Percentiles rank a stretch among this genome's conserved stretches.
These are phyloP conservation scores for Tinamus major DNA, from an alignment of 2,797 vertebrate genomes.

Conservation along the genomic window DNA sequence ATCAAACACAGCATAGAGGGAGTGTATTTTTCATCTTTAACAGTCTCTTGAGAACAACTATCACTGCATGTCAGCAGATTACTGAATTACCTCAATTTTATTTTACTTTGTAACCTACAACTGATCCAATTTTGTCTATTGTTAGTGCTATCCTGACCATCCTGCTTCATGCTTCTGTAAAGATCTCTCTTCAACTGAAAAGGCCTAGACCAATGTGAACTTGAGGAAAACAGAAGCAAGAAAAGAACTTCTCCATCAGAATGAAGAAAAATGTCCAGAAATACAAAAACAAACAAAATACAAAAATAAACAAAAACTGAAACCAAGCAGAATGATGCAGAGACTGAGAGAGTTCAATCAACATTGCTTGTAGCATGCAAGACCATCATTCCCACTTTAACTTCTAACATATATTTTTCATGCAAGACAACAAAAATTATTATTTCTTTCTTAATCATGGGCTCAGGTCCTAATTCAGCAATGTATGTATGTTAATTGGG, in stretches of 20 bases:
- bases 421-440: background rate
- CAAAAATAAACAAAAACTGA: background rate
- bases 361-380: background rate
- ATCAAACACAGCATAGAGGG: background rate
- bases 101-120: slow-evolving; percentile 24
- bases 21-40: slow-evolving; percentile 27
- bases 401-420: slow-evolving; percentile 3
- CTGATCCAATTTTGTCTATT: background rate
- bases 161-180: background rate
- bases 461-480: background rate
- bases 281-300: background rate
- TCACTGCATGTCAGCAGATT: slow-evolving; percentile 2
- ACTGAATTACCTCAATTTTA: background rate
- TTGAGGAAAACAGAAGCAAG: background rate
- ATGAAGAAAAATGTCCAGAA: background rate
- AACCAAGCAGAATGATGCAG: background rate
- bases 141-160: background rate
- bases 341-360: background rate
- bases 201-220: background rate
- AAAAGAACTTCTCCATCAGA: background rate
- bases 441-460: background rate
- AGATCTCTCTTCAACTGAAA: background rate
- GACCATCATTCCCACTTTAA: background rate
- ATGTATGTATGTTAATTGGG: background rate
- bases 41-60: slow-evolving; percentile 1